A percentile compares a stretch with the other conserved stretches of the same genome.
Evolutionary conservation across 2,888 invertebrate species (phyloP).

Genomic region (Cerceris ruficornis): DNA sequence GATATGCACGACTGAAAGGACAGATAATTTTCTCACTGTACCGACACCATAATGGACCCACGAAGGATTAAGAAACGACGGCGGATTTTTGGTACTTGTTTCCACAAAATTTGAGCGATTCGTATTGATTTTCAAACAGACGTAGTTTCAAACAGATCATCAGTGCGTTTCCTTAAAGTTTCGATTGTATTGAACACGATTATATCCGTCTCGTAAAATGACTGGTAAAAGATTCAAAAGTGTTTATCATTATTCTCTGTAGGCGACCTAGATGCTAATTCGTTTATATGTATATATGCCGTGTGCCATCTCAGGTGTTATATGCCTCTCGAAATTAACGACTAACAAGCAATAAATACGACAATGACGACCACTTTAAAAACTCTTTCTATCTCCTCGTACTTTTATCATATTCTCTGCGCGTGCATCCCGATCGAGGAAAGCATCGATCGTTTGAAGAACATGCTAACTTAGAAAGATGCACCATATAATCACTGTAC

Average conservation of each 20-base stretch:
- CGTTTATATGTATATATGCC: slow-evolving; percentile 17
- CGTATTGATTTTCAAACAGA: neutral
- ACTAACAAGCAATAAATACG: slow-evolving; percentile 59
- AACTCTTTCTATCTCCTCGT: neutral
- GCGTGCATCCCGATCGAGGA: slow-evolving; percentile 30
- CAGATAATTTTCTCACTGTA: too few species aligned
- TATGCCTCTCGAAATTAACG: slow-evolving; percentile 23
- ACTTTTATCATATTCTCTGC: slow-evolving; percentile 5
- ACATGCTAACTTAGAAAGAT: slow-evolving; percentile 59
- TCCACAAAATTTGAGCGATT: neutral
- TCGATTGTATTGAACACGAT: neutral
- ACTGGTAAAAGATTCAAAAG: neutral
- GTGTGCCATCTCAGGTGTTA: slow-evolving; percentile 47
- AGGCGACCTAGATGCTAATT: slow-evolving; percentile 29
- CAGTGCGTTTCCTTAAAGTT: neutral
- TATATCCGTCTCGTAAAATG: neutral
- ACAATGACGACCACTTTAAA: slow-evolving; percentile 22
- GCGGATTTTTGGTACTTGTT: neutral
- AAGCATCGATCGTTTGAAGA: slow-evolving; percentile 49
- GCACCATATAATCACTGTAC: slow-evolving; percentile 70
- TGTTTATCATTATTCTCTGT: neutral
- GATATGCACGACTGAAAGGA: too few species aligned
- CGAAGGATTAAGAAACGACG: too few species aligned
- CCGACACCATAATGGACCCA: too few species aligned
- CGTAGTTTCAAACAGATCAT: neutral